Evolutionary conservation across 2,888 invertebrate genomes (phyloP), one percentile per base, ranked within the genome.

Genomic region (Timema cristinae): DNA sequence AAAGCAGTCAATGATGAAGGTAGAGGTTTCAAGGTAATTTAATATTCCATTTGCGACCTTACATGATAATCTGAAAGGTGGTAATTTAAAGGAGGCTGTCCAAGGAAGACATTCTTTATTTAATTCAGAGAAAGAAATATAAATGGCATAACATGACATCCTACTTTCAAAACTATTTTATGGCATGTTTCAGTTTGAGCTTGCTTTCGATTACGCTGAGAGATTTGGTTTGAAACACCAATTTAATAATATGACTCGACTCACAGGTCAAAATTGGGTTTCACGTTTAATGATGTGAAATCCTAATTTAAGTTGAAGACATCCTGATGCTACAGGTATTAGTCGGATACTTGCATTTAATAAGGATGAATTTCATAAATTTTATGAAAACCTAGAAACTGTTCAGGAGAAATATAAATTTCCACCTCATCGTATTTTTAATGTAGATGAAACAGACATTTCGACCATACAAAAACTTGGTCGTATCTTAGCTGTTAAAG

Each of bases 361-460:
- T 9, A 63, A 7, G 48, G 48, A 11, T 13, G 47, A 32, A 32
- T 16, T 63, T 32, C 13, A 16, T 6, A 32, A 47, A 47, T 63
- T 63, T 5, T 63, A 47, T 48, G 48, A 4, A 47, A 32, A 63
- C 5, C 9, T 63, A 48, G 10, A 32, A 7, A 48, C 32, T 11
- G 63, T 63, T 47, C 32, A 5, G 15, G 13, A 32, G 11, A 63
- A 63, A 63, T 63, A 63, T 8, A 7, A 63, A 32, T 7, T 1
- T 7, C 13, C 10, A 6, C 63, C 32, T 13, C 32, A 32, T 10
- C 6, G 48, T 47, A 63, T 63, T 6, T 63, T 15, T 47, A 67
- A 67, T 48, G 50, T 15, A 13, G 82, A 83, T 70, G 82, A 84
- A 78, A 83, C 81, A 5, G 82, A 81, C 0, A 80, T 83, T 61